Conservation (phyloP, 1,140 invertebrate genomes). For the Diuraphis noxia region DNA sequence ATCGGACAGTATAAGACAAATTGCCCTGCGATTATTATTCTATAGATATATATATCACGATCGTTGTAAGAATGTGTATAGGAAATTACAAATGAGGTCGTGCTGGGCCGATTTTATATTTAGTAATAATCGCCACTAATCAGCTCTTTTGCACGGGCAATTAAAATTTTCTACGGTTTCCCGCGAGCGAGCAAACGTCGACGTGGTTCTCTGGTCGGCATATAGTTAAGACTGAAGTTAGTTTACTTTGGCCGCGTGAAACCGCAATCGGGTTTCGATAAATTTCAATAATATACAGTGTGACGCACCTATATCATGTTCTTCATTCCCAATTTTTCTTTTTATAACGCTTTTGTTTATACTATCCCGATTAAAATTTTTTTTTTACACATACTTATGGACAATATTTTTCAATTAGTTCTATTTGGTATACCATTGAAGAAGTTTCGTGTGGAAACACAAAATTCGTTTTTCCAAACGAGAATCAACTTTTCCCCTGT, state of each 20-base stretch:
- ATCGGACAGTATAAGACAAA: neutral
- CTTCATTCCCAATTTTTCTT: neutral
- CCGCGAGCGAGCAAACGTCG: neutral
- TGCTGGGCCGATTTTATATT: neutral
- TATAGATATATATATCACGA: neutral
- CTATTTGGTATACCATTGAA: too few relatives aligned
- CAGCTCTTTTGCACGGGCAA: constrained; percentile 19
- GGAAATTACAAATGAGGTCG: constrained; percentile 27
- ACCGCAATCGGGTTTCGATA: neutral
- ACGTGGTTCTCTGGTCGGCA: too few relatives aligned
- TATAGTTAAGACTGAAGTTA: neutral
- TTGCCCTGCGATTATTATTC: neutral
- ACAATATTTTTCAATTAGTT: neutral
- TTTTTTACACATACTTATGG: neutral
- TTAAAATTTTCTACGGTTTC: constrained; percentile 28
- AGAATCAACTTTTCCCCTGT: neutral
- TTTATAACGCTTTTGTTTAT: neutral
- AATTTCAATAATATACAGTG: neutral
- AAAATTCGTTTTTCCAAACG: neutral
- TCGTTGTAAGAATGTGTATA: neutral
- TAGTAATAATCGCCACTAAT: constrained; percentile 18
- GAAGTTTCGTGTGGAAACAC: neutral
- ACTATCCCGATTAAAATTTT: too few relatives aligned
- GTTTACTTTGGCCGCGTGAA: neutral
- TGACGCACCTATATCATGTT: neutral